Conservation (phyloP, 2,888 invertebrate species). For the Agrochola lota region DNA sequence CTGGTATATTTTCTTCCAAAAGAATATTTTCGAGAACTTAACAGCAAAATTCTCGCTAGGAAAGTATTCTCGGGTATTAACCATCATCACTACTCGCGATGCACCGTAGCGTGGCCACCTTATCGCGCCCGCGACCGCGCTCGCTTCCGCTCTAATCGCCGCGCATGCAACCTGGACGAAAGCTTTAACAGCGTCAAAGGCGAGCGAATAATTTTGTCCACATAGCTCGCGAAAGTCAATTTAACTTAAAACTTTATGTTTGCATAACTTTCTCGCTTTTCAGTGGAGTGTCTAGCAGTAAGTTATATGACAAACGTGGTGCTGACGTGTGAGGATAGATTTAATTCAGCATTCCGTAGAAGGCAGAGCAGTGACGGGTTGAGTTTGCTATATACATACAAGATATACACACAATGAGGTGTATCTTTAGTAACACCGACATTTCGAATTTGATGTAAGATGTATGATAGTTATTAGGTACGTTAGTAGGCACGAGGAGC, state of each 20-base stretch:
- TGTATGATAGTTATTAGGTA: too few species aligned
- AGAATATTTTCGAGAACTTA: not conserved
- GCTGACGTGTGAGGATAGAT: slow-evolving; percentile 18
- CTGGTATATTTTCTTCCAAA: not conserved
- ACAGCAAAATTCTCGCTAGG: not conserved
- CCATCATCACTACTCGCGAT: not conserved
- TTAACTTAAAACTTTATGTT: slow-evolving; percentile 64
- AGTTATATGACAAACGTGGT: slow-evolving; percentile 45
- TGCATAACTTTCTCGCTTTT: slow-evolving; percentile 52
- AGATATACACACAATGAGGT: too few species aligned
- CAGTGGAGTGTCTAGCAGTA: slow-evolving; percentile 24
- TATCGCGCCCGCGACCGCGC: not conserved
- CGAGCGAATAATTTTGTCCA: slow-evolving; percentile 56
- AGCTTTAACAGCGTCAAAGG: slow-evolving; percentile 52
- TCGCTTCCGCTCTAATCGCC: not conserved
- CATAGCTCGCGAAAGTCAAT: slow-evolving; percentile 61
- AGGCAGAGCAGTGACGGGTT: not conserved
- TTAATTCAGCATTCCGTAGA: slow-evolving; percentile 20
- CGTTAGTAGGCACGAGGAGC: too few species aligned
- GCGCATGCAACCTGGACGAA: not conserved
- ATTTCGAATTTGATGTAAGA: too few species aligned
- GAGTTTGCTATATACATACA: not conserved
- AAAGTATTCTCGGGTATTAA: not conserved
- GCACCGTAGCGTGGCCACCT: not conserved
- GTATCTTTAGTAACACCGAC: too few species aligned